A percentile compares a stretch with the other conserved stretches of the same genome.
Evolutionary conservation across 2,113 vertebrate genomes (phyloP).

Genomic region (Cebidichthys violaceus): DNA sequence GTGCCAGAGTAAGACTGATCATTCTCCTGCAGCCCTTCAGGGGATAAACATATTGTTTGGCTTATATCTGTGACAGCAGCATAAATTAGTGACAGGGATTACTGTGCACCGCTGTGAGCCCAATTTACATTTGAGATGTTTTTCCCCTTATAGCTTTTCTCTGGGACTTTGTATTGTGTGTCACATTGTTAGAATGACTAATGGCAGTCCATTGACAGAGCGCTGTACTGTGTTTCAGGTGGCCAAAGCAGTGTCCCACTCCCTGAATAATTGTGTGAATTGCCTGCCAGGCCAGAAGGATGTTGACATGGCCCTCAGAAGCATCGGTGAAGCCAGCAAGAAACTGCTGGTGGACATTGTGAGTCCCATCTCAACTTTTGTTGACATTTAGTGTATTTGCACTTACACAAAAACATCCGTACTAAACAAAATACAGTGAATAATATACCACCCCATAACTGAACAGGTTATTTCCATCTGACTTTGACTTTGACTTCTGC

Average conservation of each 20-base stretch:
- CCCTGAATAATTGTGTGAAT: constrained; percentile 98
- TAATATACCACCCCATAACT: not conserved
- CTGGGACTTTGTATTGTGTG: constrained; percentile 36
- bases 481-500: not conserved
- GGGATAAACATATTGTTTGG: constrained; percentile 78
- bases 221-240: constrained; percentile 85
- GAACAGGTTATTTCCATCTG: constrained; percentile 26
- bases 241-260: constrained; percentile 98
- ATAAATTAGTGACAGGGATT: constrained; percentile 78
- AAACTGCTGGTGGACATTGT: constrained; percentile 96
- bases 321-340: constrained; percentile 98
- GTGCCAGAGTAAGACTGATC: constrained; percentile 64
- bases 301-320: constrained; percentile 97
- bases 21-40: constrained; percentile 66
- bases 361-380: constrained; percentile 66
- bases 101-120: constrained; percentile 55
- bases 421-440: not conserved
- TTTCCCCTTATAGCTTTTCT: constrained; percentile 37
- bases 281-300: constrained; percentile 99
- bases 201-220: constrained; percentile 48
- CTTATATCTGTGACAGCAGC: constrained; percentile 77
- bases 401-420: constrained; percentile 4
- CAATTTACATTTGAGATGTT: constrained; percentile 75
- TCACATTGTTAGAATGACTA: constrained; percentile 66
- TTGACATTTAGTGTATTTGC: constrained; percentile 13